Evolutionary conservation across 1,140 invertebrate species (phyloP), one percentile per base, ranked within the genome.

Genomic region (Drosophila guanche): DNA sequence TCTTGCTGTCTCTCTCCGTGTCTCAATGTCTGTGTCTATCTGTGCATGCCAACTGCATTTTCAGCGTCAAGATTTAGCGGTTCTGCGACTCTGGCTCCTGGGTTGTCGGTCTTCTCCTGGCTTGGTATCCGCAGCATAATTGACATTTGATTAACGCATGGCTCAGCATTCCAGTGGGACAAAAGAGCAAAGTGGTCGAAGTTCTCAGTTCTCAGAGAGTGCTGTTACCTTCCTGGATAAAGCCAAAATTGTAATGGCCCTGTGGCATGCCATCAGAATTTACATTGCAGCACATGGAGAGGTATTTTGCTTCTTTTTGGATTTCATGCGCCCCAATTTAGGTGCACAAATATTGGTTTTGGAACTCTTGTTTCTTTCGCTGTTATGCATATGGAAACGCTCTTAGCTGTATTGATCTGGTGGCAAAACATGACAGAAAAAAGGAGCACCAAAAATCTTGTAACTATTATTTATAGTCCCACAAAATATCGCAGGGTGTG

Each of bases 111-210:
- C 27, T 29, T 4, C 8, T 12, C 16, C 53, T 10, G 58, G n/a
- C n/a, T 27, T 51, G 79, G 53, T 63, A 85, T 62, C 80, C 76
- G 76, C 80, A 79, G 62, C 61, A 59, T 84, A 84, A 85, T 84
- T 84, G 79, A 85, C 80, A 85, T 84, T 85, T 84, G 80, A 85
- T 84, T 84, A 84, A 85, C 76, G 79, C 76, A 72, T 55, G 63
- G 71, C 54, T 61, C 65, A 63, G 46, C 61, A n/a, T 16, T 20
- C 37, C 33, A 33, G 14, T 14, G 8, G 47, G 53, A 74, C 73
- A 72, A 76, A 46, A 57, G 67, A 2, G 67, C 59, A 83, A 65
- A 60, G n/a, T 3, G n/a, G n/a, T n/a, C n/a, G n/a, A n/a, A n/a
- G n/a, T n/a, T n/a, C n/a, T n/a, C n/a, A n/a, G n/a, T n/a, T n/a